phyloP scores from a whole-genome alignment of 2,797 vertebrate genomes.

The Microctenopoma stevenorrisi region DNA sequence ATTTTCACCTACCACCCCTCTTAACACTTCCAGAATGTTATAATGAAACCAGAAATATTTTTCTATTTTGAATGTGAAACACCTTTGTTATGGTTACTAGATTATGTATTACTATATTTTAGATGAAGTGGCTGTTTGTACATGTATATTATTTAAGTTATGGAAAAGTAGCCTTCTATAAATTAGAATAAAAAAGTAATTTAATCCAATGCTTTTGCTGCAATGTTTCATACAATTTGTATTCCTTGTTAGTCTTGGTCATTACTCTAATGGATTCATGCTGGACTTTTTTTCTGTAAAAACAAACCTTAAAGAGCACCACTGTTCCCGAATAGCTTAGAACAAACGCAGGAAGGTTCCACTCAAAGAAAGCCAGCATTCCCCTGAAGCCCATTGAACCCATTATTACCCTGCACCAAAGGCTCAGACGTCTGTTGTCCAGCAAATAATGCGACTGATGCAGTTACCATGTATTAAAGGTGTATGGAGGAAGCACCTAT shows the following conservation, averaged over 20 bases:
- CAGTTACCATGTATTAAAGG: conserved; percentile 54
- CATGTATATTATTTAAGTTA: conserved; percentile 85
- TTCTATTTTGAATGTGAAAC: conserved; percentile 78
- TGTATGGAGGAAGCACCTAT: conserved; percentile 68
- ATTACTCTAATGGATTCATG: conserved; percentile 24
- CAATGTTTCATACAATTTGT: conserved; percentile 44
- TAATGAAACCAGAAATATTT: conserved; percentile 78
- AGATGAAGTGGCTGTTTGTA: conserved; percentile 77
- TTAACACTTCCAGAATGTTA: conserved; percentile 67
- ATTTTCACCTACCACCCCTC: conserved; percentile 59
- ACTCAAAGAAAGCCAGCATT: conserved; percentile 62
- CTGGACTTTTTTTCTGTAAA: conserved; percentile 31
- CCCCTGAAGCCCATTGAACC: conserved; percentile 58
- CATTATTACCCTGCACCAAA: conserved; percentile 67
- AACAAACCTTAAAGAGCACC: conserved; percentile 47
- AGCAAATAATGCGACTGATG: conserved; percentile 61
- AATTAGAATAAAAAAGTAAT: conserved; percentile 79
- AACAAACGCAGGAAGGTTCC: conserved; percentile 71
- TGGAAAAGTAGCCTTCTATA: conserved; percentile 80
- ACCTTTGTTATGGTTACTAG: conserved; percentile 63
- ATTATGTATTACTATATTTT: conserved; percentile 76
- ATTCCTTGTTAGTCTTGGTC: conserved; percentile 37
- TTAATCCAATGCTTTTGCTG: conserved; percentile 66
- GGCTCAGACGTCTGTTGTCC: conserved; percentile 59
- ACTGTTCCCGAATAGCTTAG: conserved; percentile 45